Evolutionary conservation across 2,888 invertebrate genomes (phyloP).

Genomic region (Alentia gelatinosa): DNA sequence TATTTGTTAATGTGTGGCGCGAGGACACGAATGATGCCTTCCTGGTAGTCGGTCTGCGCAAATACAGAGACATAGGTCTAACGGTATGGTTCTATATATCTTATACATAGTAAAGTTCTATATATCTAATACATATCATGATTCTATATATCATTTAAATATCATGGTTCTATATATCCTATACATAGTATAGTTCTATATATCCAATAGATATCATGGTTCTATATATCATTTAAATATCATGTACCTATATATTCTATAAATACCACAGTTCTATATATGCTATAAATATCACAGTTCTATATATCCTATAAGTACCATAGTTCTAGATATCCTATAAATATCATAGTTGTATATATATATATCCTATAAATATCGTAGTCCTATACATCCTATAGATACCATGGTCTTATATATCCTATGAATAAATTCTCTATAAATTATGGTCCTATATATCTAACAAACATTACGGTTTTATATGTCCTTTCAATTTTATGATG

Average conservation of each 20-base stretch:
- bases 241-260: not conserved
- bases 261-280: not conserved
- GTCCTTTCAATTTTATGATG: not conserved
- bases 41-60: constrained; percentile 70
- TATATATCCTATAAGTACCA: not conserved
- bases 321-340: not conserved
- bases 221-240: not conserved
- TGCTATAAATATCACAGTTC: not conserved
- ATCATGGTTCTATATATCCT: not conserved
- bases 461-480: not conserved
- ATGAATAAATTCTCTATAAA: not conserved
- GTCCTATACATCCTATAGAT: not conserved
- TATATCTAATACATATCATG: not conserved
- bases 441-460: not conserved
- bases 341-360: not conserved
- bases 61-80: too few species aligned
- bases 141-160: not conserved
- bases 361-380: not conserved
- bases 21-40: constrained; percentile 75
- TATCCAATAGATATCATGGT: not conserved
- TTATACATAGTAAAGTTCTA: not conserved
- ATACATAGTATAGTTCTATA: not conserved
- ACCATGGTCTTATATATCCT: not conserved
- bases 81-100: not conserved
- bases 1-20: constrained; percentile 74